Conservation (phyloP, 2,797 vertebrate genomes). For the Spinus pinus region DNA sequence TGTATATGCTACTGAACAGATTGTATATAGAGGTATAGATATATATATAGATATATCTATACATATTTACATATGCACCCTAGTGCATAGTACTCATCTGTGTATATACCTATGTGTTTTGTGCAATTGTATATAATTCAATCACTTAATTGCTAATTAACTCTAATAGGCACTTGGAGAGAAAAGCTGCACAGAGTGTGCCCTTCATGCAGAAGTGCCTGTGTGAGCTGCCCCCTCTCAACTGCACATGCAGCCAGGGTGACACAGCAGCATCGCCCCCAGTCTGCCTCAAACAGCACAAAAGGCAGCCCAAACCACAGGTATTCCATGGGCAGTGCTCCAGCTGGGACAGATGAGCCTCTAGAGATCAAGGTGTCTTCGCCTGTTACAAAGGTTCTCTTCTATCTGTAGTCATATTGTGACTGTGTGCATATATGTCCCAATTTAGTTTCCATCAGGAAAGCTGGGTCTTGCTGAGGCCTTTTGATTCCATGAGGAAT, state of each 20-base stretch:
- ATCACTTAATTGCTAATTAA: constrained; percentile 24
- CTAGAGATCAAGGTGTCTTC: background rate
- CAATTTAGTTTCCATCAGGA: background rate
- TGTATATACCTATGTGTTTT: background rate
- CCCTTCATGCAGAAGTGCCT: background rate
- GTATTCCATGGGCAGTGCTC: background rate
- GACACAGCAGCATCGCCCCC: background rate
- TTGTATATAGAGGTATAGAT: background rate
- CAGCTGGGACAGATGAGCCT: background rate
- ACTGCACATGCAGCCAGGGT: background rate
- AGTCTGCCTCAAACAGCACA: background rate
- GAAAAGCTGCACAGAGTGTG: background rate
- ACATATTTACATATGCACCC: background rate
- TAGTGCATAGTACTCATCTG: background rate
- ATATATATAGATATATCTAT: background rate
- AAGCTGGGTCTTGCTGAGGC: background rate
- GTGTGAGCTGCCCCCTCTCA: background rate
- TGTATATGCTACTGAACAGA: accelerated
- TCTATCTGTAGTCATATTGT: background rate
- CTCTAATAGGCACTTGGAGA: background rate
- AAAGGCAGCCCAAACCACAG: background rate
- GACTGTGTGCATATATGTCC: background rate
- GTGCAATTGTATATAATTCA: background rate
- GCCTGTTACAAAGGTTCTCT: background rate
- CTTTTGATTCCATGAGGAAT: background rate